Evolutionary conservation across 1,140 invertebrate species (phyloP).

Genomic region (Apis cerana): DNA sequence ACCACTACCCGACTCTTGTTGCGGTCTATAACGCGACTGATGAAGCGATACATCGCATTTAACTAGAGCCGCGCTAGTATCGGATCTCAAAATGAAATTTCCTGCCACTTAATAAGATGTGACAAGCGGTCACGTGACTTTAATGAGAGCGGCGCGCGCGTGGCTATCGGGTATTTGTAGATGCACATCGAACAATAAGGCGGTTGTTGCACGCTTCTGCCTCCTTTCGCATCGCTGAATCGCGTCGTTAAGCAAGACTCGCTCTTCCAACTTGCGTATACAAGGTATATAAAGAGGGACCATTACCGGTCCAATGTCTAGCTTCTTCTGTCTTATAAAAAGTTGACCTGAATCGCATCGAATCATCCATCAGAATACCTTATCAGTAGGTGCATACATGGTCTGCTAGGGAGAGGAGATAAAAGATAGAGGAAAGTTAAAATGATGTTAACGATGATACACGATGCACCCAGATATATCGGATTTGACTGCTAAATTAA

Average conservation of each 20-base stretch:
- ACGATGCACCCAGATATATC: no score
- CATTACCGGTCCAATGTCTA: neutral
- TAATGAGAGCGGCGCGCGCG: slow-evolving; percentile 58
- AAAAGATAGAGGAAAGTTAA: no score
- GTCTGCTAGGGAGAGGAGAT: no score
- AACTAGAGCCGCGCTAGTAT: no score
- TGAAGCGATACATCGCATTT: no score
- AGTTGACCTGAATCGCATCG: no score
- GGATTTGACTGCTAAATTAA: no score
- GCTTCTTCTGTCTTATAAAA: slow-evolving; percentile 27
- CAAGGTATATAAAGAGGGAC: slow-evolving; percentile 36
- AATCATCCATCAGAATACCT: no score
- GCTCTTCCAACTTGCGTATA: slow-evolving; percentile 16
- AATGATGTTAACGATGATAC: no score
- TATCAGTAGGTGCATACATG: no score
- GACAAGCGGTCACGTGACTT: slow-evolving; percentile 74
- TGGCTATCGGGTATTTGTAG: slow-evolving; percentile 55
- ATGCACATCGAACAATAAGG: slow-evolving; percentile 45
- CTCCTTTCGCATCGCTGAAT: slow-evolving; percentile 65
- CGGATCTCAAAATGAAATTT: slow-evolving; percentile 69
- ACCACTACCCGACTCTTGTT: no score
- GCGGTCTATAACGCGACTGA: no score
- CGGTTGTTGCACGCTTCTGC: slow-evolving; percentile 20
- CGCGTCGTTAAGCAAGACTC: slow-evolving; percentile 52
- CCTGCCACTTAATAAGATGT: slow-evolving; percentile 75